Conservation (phyloP, 2,888 invertebrate genomes). For the Aphidius colemani region DNA sequence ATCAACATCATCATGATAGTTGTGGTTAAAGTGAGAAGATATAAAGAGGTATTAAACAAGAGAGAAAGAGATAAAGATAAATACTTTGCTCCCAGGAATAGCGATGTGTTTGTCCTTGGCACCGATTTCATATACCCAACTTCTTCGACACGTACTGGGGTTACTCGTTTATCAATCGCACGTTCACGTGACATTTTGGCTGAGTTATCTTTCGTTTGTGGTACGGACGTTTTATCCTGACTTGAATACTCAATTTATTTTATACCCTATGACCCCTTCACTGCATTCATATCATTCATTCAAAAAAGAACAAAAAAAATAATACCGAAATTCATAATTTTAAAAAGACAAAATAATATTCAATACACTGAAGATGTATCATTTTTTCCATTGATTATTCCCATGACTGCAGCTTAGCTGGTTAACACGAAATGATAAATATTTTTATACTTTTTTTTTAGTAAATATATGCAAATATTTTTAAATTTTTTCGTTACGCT, state of each 20-base stretch:
- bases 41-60: not conserved
- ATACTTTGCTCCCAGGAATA: conserved; percentile 13
- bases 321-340: too few relatives aligned
- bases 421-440: too few relatives aligned
- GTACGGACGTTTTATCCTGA: conserved; percentile 19
- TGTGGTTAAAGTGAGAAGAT: not conserved
- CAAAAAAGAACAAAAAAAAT: too few relatives aligned
- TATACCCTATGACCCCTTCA: too few relatives aligned
- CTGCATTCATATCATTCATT: too few relatives aligned
- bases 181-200: conserved; percentile 29
- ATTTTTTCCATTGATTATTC: too few relatives aligned
- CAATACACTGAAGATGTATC: too few relatives aligned
- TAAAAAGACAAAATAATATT: too few relatives aligned
- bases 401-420: too few relatives aligned
- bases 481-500: too few relatives aligned
- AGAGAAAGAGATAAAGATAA: not conserved
- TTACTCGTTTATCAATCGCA: conserved; percentile 31
- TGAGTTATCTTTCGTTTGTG: conserved; percentile 29
- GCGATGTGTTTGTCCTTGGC: conserved; percentile 27
- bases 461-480: too few relatives aligned
- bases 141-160: conserved; percentile 28
- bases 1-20: not conserved
- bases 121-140: conserved; percentile 26
- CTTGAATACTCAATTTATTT: conserved; percentile 16
- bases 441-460: too few relatives aligned